Conservation (phyloP, 2,888 invertebrate species). For the Balanococcus diminutus region DNA sequence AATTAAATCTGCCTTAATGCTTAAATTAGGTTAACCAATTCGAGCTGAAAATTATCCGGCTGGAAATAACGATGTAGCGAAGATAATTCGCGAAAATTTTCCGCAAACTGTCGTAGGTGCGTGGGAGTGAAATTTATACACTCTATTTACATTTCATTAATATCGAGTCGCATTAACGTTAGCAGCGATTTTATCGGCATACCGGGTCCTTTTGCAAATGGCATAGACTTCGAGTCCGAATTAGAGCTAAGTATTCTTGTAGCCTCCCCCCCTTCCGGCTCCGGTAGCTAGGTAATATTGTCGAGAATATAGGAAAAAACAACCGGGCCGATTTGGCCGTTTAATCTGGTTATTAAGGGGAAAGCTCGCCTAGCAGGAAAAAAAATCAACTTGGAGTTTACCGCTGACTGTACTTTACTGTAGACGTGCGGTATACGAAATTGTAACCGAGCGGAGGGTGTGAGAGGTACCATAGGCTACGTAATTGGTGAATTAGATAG, state of each 20-base stretch:
- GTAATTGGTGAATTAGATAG: constrained; percentile 3
- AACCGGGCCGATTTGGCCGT: not conserved
- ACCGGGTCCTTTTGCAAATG: not conserved
- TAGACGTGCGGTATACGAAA: too few relatives aligned
- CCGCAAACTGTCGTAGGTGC: constrained; percentile 28
- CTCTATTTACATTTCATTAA: constrained; percentile 28
- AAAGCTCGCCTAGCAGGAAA: not conserved
- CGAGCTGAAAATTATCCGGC: constrained; percentile 37
- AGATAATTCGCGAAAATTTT: constrained; percentile 17
- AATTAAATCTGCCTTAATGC: constrained; percentile 15
- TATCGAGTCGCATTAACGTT: constrained; percentile 34
- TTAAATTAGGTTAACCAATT: constrained; percentile 37
- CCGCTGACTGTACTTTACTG: not conserved
- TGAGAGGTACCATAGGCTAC: not conserved
- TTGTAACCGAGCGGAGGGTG: too few relatives aligned
- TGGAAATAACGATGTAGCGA: constrained; percentile 28
- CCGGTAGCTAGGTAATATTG: too few relatives aligned
- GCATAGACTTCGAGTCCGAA: not conserved
- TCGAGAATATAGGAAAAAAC: not conserved
- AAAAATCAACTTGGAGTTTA: not conserved
- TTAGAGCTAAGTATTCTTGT: not conserved
- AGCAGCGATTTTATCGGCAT: not conserved
- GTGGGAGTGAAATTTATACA: constrained; percentile 24
- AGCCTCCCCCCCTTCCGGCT: too few relatives aligned
- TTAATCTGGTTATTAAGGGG: not conserved